These are phyloP conservation scores for Pedetes capensis DNA, from an alignment of 2,113 vertebrate species.

Conservation along the genomic window DNA sequence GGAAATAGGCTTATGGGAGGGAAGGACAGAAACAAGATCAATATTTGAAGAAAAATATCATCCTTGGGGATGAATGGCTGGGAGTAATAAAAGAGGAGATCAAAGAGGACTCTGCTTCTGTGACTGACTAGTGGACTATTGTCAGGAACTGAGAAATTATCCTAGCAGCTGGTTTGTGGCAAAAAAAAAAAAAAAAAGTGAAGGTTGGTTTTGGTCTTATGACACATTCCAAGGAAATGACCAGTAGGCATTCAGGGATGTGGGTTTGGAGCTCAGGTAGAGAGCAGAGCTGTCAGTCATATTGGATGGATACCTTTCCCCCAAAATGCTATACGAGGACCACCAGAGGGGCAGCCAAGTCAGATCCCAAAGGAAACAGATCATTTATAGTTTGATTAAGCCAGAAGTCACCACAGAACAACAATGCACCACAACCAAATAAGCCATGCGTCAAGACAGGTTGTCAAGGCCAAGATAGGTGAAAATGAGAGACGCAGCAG, in stretches of 20 bases:
- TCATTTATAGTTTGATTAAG: not conserved
- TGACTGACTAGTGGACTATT: not conserved
- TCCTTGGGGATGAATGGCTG: not conserved
- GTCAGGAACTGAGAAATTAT: not conserved
- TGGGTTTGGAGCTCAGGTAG: not conserved
- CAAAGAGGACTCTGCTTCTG: not conserved
- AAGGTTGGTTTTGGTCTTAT: not conserved
- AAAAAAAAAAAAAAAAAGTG: not conserved
- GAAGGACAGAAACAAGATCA: not conserved
- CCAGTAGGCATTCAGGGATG: not conserved
- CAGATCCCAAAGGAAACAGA: not conserved
- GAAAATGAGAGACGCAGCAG: not conserved
- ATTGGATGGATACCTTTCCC: too few species aligned
- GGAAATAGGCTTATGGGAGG: not conserved
- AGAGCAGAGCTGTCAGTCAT: not conserved
- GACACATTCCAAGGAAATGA: conserved; percentile 3
- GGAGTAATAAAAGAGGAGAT: conserved; percentile 25
- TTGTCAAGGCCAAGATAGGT: not conserved
- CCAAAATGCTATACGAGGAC: not conserved
- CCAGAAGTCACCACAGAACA: not conserved
- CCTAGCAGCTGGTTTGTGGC: not conserved
- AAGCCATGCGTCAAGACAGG: not conserved
- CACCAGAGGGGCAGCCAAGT: not conserved
- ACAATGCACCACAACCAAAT: conserved; percentile 1
- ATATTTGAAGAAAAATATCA: not conserved